These are phyloP conservation scores for Pachliopta kotzebuea DNA, from an alignment of 2,888 invertebrate species.

Conservation along the genomic window DNA sequence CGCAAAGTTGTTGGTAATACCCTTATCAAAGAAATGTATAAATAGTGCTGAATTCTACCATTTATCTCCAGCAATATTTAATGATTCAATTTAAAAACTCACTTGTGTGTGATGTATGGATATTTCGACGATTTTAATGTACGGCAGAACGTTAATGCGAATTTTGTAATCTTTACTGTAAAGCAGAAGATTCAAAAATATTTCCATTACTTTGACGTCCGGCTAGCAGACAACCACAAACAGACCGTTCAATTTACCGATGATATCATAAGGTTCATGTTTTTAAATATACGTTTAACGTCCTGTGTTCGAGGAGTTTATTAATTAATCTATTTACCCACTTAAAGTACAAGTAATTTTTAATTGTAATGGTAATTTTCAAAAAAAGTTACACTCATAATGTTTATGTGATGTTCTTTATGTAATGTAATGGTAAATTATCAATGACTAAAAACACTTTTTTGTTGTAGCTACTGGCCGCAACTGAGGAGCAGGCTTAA, in stretches of 20 bases:
- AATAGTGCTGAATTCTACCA: constrained; percentile 1
- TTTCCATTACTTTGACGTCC: background rate
- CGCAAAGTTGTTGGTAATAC: background rate
- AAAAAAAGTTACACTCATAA: no score
- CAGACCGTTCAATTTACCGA: background rate
- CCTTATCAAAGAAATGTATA: constrained; percentile 10
- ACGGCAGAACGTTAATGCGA: no score
- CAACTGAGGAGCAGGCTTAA: constrained; percentile 31
- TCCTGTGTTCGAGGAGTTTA: background rate
- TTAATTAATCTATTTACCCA: no score
- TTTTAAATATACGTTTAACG: background rate
- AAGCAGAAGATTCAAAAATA: background rate
- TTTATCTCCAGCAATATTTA: background rate
- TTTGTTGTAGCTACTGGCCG: background rate
- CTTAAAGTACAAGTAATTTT: no score
- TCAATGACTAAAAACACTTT: constrained; percentile 7
- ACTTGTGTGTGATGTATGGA: background rate
- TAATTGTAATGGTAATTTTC: no score
- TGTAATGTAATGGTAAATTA: background rate
- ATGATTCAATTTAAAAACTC: background rate
- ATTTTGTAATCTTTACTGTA: no score
- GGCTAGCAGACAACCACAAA: background rate
- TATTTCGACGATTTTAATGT: no score
- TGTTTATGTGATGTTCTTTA: background rate
- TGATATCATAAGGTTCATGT: background rate